Conservation (phyloP, 2,113 vertebrate species). For the Candoia aspera region DNA sequence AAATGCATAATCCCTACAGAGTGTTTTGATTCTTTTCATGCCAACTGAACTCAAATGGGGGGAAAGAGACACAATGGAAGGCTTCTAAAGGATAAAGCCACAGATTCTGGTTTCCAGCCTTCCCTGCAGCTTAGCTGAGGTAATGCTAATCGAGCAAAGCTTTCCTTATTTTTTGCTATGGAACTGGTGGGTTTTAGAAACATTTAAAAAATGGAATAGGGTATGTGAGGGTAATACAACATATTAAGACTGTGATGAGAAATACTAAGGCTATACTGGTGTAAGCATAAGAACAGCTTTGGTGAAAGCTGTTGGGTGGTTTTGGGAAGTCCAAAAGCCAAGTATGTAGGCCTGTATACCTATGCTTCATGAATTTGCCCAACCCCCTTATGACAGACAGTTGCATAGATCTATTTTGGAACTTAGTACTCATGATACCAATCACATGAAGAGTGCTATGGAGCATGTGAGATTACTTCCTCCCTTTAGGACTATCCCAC, state of each 20-base stretch:
- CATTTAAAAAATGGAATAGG: conserved; percentile 41
- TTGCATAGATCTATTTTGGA: neutral
- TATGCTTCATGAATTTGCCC: neutral
- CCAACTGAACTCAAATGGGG: conserved; percentile 55
- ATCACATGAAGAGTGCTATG: neutral
- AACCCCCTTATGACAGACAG: neutral
- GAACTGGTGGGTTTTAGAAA: conserved; percentile 42
- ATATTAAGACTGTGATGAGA: neutral
- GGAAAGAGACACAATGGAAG: conserved; percentile 49
- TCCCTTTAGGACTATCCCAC: neutral
- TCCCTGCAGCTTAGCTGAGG: conserved; percentile 59
- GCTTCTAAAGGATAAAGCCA: conserved; percentile 54
- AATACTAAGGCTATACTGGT: neutral
- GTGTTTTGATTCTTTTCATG: conserved; percentile 67
- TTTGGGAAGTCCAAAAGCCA: neutral
- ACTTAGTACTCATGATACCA: neutral
- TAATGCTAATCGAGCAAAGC: conserved; percentile 47
- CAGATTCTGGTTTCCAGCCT: conserved; percentile 45
- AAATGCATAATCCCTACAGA: conserved; percentile 61
- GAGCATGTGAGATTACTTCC: neutral
- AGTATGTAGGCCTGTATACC: neutral
- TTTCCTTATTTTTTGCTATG: conserved; percentile 41
- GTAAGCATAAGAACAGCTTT: neutral
- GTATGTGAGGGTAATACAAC: conserved; percentile 7
- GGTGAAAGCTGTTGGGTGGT: neutral